Evolutionary conservation across 2,888 invertebrate species (phyloP).

Genomic region (Ophion slaviceki): DNA sequence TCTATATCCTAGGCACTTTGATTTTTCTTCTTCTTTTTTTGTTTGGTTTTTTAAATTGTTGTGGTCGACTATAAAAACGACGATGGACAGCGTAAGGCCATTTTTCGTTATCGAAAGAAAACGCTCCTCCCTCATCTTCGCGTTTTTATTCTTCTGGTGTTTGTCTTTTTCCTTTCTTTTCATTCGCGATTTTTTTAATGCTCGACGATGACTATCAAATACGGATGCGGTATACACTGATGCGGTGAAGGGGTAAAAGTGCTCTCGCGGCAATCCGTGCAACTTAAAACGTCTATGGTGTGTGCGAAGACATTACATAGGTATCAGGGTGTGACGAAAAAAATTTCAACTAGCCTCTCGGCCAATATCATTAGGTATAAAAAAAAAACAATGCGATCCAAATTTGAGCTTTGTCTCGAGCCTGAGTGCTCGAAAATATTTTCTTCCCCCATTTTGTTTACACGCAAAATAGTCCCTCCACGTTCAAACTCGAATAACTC

Average conservation of each 20-base stretch:
- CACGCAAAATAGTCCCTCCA: too few species aligned
- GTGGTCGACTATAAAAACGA: slow-evolving; percentile 34
- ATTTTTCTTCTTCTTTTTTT: slow-evolving; percentile 49
- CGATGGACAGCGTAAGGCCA: slow-evolving; percentile 60
- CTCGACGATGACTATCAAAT: slow-evolving; percentile 52
- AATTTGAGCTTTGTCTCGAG: too few species aligned
- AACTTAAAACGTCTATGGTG: slow-evolving; percentile 53
- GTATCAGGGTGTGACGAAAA: too few species aligned
- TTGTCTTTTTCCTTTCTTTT: not conserved
- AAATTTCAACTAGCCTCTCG: too few species aligned
- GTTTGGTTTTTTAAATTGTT: not conserved
- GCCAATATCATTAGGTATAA: too few species aligned
- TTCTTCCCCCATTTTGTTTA: too few species aligned
- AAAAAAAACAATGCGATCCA: too few species aligned
- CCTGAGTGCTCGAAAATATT: too few species aligned
- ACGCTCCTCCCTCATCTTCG: not conserved
- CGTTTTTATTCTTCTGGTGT: not conserved
- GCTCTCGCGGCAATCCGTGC: slow-evolving; percentile 50
- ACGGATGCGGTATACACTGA: slow-evolving; percentile 35
- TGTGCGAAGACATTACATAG: slow-evolving; percentile 36
- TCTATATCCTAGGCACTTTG: slow-evolving; percentile 67
- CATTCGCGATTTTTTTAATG: slow-evolving; percentile 20
- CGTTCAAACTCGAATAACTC: too few species aligned
- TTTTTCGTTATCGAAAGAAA: slow-evolving; percentile 52
- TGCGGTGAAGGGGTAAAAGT: slow-evolving; percentile 52